phyloP scores from a whole-genome alignment of 2,888 invertebrate genomes.

The Drosophila setosimentum region DNA sequence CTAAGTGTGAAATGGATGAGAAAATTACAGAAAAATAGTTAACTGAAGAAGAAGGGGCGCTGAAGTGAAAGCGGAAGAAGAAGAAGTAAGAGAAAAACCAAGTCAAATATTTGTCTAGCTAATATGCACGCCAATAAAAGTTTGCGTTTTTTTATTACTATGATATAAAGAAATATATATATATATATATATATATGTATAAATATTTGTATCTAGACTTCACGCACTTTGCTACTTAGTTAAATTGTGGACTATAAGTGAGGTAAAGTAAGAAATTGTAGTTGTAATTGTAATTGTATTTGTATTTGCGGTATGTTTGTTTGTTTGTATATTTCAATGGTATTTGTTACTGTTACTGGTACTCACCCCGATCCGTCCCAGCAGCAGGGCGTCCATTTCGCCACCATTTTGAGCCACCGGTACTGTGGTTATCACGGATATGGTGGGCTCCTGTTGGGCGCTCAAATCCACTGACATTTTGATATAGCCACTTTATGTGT shows the following conservation, averaged over 20 bases:
- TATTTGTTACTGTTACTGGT: not conserved
- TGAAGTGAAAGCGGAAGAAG: constrained; percentile 5
- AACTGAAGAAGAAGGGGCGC: constrained; percentile 9
- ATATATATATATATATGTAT: constrained; percentile 1
- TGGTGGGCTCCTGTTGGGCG: constrained; percentile 82
- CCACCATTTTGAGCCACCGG: constrained; percentile 87
- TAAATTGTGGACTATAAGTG: constrained; percentile 27
- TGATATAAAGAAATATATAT: constrained; percentile 4
- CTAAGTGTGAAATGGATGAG: constrained; percentile 46
- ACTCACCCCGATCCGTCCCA: constrained; percentile 92
- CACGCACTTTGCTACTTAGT: constrained; percentile 75
- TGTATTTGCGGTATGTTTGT: constrained; percentile 15
- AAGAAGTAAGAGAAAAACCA: constrained; percentile 47
- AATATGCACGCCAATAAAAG: constrained; percentile 68
- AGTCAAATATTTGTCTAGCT: constrained; percentile 71
- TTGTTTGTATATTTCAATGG: constrained; percentile 17
- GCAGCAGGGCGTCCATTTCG: constrained; percentile 92
- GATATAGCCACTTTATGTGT: constrained; percentile 2
- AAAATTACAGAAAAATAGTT: constrained; percentile 21
- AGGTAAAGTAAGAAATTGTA: constrained; percentile 28
- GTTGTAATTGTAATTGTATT: not conserved
- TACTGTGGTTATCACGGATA: constrained; percentile 84
- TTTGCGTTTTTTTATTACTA: constrained; percentile 25
- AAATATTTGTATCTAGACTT: constrained; percentile 35
- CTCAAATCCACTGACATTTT: constrained; percentile 84